These are phyloP conservation scores for Contarinia nasturtii DNA, from an alignment of 1,140 invertebrate species.

Conservation along the genomic window DNA sequence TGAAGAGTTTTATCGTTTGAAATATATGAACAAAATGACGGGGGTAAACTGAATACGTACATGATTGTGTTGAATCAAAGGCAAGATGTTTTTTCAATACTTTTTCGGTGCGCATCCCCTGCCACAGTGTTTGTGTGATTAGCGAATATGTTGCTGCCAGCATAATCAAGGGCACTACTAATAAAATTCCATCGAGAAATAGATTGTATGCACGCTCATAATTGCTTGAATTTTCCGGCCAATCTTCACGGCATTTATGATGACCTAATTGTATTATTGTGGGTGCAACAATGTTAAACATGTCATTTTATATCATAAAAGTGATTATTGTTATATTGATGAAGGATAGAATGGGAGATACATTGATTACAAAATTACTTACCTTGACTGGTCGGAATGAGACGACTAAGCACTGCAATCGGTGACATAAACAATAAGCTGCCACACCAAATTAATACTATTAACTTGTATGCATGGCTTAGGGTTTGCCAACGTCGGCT, in stretches of 20 bases:
- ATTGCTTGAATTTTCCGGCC: constrained; percentile 29
- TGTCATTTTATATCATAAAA: neutral
- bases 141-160: constrained; percentile 59
- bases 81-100: neutral
- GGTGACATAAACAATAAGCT: constrained; percentile 49
- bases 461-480: constrained; percentile 79
- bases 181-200: constrained; percentile 46
- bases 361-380: neutral
- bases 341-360: too few species aligned
- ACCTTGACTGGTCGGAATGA: constrained; percentile 27
- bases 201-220: constrained; percentile 53
- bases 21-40: too few species aligned
- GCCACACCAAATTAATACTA: constrained; percentile 50
- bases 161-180: constrained; percentile 54
- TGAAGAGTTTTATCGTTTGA: too few species aligned
- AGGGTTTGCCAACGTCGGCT: constrained; percentile 77
- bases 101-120: constrained; percentile 38
- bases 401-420: constrained; percentile 38
- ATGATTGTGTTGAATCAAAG: neutral
- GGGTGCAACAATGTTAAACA: neutral
- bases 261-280: neutral
- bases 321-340: neutral
- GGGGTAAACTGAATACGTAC: too few species aligned
- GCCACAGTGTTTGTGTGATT: constrained; percentile 50
- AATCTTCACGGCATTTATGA: constrained; percentile 53